These are phyloP conservation scores for Paramormyrops hopkinsi DNA, from an alignment of 2,797 vertebrate genomes.

Conservation along the genomic window DNA sequence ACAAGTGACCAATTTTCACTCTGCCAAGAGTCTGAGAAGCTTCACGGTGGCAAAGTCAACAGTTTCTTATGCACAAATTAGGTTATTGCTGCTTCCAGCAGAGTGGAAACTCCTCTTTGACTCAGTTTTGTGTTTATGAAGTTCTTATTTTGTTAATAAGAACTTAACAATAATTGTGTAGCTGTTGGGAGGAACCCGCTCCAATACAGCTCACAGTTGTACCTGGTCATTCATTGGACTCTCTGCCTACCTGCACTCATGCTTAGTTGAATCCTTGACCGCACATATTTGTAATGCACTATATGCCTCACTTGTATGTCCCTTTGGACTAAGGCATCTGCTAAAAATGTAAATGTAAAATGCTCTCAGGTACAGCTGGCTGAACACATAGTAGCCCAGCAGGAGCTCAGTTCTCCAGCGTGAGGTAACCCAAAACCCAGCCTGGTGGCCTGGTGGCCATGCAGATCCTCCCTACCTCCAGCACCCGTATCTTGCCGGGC, in stretches of 20 bases:
- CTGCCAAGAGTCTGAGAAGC: not conserved
- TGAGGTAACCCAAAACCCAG: not conserved
- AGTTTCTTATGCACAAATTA: not conserved
- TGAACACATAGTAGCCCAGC: not conserved
- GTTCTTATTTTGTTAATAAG: not conserved
- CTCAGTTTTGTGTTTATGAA: not conserved
- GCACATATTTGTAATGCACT: not conserved
- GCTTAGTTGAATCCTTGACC: not conserved
- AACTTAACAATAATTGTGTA: not conserved
- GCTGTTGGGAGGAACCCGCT: not conserved
- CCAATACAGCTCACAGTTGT: not conserved
- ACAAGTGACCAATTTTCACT: not conserved
- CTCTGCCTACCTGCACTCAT: not conserved
- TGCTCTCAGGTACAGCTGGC: not conserved
- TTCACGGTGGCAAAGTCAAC: not conserved
- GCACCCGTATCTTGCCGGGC: slow-evolving; percentile 69
- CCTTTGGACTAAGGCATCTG: not conserved
- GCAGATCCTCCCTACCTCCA: slow-evolving; percentile 67
- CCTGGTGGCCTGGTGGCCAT: not conserved
- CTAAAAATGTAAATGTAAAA: not conserved
- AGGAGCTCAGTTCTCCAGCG: not conserved
- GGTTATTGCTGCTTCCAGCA: not conserved
- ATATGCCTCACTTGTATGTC: not conserved
- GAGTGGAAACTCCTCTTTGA: not conserved
- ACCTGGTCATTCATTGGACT: not conserved